phyloP scores from a whole-genome alignment of 2,797 vertebrate species.

The Microtus californicus region DNA sequence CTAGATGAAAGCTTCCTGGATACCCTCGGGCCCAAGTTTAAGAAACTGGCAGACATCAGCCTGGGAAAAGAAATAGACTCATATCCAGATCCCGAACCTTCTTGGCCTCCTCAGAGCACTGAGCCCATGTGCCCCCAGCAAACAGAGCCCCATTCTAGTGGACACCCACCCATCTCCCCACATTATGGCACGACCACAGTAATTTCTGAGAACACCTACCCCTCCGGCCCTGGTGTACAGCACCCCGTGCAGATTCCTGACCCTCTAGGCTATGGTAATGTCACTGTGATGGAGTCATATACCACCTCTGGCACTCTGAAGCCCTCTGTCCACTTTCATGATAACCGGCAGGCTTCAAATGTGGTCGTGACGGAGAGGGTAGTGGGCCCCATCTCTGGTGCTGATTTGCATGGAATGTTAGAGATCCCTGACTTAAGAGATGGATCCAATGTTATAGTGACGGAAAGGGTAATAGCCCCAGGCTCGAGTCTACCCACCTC shows the following conservation, averaged over 20 bases:
- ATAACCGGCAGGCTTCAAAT: slow-evolving; percentile 85
- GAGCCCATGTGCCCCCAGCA: slow-evolving; percentile 53
- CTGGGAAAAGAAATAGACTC: slow-evolving; percentile 85
- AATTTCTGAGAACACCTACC: slow-evolving; percentile 87
- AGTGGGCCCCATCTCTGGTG: slow-evolving; percentile 84
- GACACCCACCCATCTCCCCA: slow-evolving; percentile 80
- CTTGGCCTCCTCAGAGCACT: slow-evolving; percentile 79
- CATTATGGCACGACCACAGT: slow-evolving; percentile 84
- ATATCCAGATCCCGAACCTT: slow-evolving; percentile 71
- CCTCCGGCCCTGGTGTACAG: slow-evolving; percentile 84
- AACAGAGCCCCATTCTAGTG: not conserved
- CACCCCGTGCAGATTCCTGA: slow-evolving; percentile 83
- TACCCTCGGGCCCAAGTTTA: slow-evolving; percentile 91
- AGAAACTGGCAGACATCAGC: slow-evolving; percentile 91
- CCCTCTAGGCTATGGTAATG: slow-evolving; percentile 87
- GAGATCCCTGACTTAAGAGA: slow-evolving; percentile 87
- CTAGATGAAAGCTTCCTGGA: slow-evolving; percentile 90
- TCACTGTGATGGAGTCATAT: slow-evolving; percentile 89
- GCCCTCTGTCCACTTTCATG: slow-evolving; percentile 82
- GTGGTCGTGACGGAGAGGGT: slow-evolving; percentile 89
- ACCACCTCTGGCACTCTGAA: slow-evolving; percentile 82
- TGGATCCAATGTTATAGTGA: slow-evolving; percentile 89
- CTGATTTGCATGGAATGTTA: slow-evolving; percentile 86
- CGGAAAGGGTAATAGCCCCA: slow-evolving; percentile 89
- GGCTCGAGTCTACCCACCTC: slow-evolving; percentile 86